A percentile compares a stretch with the other conserved stretches of the same genome.
Conservation (phyloP, 2,888 invertebrate species). For the Mystacides longicornis region DNA sequence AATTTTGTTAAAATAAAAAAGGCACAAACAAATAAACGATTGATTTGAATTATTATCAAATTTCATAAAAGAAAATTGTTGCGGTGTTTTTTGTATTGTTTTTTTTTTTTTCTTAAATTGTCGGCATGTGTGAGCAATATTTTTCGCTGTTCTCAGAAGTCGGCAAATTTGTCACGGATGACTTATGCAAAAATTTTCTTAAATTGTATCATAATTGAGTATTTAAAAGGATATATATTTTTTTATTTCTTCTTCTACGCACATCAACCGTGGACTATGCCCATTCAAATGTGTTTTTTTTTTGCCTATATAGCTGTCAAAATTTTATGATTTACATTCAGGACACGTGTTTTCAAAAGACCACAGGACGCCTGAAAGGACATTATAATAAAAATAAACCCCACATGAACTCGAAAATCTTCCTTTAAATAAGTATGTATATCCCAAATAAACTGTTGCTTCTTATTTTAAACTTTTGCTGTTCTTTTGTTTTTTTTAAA, state of each 20-base stretch:
- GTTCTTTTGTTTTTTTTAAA: too few species aligned
- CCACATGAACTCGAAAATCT: too few species aligned
- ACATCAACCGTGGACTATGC: not conserved
- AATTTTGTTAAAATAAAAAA: too few species aligned
- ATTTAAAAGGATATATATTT: slow-evolving; percentile 2
- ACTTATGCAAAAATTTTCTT: slow-evolving; percentile 8
- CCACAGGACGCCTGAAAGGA: slow-evolving; percentile 9
- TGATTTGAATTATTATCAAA: too few species aligned
- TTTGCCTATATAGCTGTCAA: not conserved
- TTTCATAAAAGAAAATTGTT: too few species aligned
- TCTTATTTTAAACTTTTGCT: too few species aligned
- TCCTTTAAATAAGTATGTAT: too few species aligned
- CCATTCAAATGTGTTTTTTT: not conserved
- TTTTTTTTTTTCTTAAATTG: too few species aligned
- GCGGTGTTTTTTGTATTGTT: too few species aligned
- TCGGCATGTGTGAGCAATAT: not conserved
- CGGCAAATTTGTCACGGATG: slow-evolving; percentile 13
- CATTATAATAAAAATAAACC: slow-evolving; percentile 9
- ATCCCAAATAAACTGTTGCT: too few species aligned
- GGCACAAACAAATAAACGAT: too few species aligned
- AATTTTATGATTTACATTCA: slow-evolving; percentile 13
- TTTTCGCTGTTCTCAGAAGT: slow-evolving; percentile 2
- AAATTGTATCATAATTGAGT: not conserved
- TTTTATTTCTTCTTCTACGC: not conserved
- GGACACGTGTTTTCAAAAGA: slow-evolving; percentile 11